Evolutionary conservation across 2,797 vertebrate genomes (phyloP), one percentile per base, ranked within the genome.

Genomic region (Lepus townsendii): DNA sequence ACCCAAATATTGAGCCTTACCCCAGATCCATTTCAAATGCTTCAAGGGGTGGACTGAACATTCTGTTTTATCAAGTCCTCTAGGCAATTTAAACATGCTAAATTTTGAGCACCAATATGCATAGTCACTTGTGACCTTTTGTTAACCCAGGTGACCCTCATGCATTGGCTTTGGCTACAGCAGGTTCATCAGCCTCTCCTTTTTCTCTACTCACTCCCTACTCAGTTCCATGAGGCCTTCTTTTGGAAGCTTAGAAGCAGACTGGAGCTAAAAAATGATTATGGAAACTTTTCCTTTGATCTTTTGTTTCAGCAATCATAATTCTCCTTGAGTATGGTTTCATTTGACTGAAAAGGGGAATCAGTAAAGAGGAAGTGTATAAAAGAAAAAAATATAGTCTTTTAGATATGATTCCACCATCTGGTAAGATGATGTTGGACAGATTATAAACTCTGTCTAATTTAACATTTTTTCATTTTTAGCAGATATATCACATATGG

Each of bases 391-490:
- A 80, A 89, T 3, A 42, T 4, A 2, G 1, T 24, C 42, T 75
- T 50, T 35, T n/a, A 78, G 63, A 71, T 73, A 52, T 30, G 1
- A 22, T 63, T 5, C 54, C 19, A 72, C 2, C 5, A 8, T 63
- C 30, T 88, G 38, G 52, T 57, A 26, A 68, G 22, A 88, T 85
- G 52, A 54, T 54, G 80, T 8, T 83, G 68, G 27, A 52, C 11
- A 71, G 10, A 83, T 50, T 86, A 69, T 7, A 50, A 32, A 82
- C 22, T 26, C 27, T n/a, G 17, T 50, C 24, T 80, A 75, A 82
- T n/a, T 92, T 63, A 68, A 82, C 9, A 60, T 69, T 11, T 76
- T 89, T 94, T 82, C 38, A 50, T 47, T 71, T 91, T 92, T 93
- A 93, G 11, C 54, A 83, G 30, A 50, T 65, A 38, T 54, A 47